Conservation (phyloP, 2,113 vertebrate genomes). For the Oenanthe oenanthe region DNA sequence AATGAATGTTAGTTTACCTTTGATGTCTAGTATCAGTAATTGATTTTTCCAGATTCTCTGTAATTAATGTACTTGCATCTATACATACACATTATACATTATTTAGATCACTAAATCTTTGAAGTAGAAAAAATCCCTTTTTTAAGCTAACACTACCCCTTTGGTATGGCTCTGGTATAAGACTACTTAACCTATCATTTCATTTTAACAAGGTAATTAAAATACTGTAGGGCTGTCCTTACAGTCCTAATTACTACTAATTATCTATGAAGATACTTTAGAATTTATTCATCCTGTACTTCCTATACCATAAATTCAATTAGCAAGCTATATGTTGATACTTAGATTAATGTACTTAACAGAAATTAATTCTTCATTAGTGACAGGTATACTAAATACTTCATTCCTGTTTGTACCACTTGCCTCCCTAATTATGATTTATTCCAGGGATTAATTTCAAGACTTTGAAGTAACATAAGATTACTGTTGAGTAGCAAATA, state of each 20-base stretch:
- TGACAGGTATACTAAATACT: slow-evolving; percentile 11
- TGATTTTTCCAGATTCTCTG: background rate
- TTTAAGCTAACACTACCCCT: background rate
- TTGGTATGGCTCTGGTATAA: background rate
- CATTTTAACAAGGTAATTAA: slow-evolving; percentile 38
- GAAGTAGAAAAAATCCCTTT: background rate
- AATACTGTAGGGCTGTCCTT: slow-evolving; percentile 25
- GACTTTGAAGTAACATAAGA: slow-evolving; percentile 5
- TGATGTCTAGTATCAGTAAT: background rate
- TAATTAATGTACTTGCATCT: background rate
- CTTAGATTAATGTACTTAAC: background rate
- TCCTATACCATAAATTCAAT: background rate
- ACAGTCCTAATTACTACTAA: slow-evolving; percentile 22
- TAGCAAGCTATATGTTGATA: slow-evolving; percentile 5
- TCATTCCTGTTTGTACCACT: slow-evolving; percentile 14
- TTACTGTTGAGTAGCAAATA: slow-evolving; percentile 24
- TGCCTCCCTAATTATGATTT: slow-evolving; percentile 22
- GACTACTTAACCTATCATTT: slow-evolving; percentile 9
- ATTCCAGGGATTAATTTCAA: slow-evolving; percentile 29
- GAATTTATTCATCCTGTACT: background rate
- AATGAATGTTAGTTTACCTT: background rate
- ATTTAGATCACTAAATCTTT: background rate
- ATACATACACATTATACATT: background rate
- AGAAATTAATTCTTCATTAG: slow-evolving; percentile 49
- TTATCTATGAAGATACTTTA: slow-evolving; percentile 10